These are phyloP conservation scores for Trichogramma evanescens DNA, from an alignment of 2,888 invertebrate species.

Conservation along the genomic window DNA sequence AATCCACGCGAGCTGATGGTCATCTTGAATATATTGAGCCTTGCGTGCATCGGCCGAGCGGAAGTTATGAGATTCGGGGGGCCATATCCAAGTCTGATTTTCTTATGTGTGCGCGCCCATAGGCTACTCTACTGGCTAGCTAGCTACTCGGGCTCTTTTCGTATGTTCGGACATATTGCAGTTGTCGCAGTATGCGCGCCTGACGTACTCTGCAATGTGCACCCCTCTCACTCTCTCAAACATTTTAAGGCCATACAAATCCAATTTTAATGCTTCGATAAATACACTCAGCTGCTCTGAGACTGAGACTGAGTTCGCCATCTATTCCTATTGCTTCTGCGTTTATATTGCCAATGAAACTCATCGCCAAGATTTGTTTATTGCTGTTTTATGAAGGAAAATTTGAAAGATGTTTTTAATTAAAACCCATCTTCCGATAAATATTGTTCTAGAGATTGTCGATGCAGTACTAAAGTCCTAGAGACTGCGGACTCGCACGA, in stretches of 20 bases:
- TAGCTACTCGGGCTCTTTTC: too few species aligned
- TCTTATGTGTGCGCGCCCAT: neutral
- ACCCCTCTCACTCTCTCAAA: neutral
- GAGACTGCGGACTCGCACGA: too few species aligned
- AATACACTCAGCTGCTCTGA: neutral
- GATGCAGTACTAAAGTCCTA: too few species aligned
- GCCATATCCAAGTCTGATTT: constrained; percentile 17
- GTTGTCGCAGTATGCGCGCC: constrained; percentile 2
- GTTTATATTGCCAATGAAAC: too few species aligned
- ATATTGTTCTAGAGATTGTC: too few species aligned
- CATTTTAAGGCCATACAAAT: constrained; percentile 2
- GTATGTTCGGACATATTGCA: neutral
- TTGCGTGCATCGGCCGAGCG: constrained; percentile 39
- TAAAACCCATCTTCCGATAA: too few species aligned
- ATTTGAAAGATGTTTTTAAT: too few species aligned
- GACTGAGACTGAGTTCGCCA: too few species aligned
- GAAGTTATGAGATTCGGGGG: constrained; percentile 45
- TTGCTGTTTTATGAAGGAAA: too few species aligned
- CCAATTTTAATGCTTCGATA: constrained; percentile 7
- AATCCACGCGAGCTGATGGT: constrained; percentile 32
- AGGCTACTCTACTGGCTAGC: neutral
- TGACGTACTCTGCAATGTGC: constrained; percentile 3
- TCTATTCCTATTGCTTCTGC: too few species aligned
- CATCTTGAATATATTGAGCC: constrained; percentile 46
- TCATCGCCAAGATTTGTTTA: too few species aligned